Evolutionary conservation across 2,888 invertebrate species (phyloP).

Genomic region (Onthophagus sagittarius): DNA sequence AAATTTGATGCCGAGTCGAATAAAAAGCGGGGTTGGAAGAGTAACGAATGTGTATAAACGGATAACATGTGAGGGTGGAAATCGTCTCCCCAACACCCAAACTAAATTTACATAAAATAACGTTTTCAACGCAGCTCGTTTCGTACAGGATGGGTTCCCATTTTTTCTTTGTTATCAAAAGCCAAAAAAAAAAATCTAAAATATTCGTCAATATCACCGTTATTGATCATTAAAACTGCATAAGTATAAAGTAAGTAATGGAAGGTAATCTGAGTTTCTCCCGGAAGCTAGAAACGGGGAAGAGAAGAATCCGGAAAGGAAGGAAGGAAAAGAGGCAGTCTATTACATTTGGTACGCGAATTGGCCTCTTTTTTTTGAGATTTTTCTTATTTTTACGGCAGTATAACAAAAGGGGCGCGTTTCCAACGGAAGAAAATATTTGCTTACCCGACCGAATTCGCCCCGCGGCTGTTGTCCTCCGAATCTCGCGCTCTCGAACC

Average conservation of each 20-base stretch:
- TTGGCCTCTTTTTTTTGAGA: not conserved
- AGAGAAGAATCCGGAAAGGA: not conserved
- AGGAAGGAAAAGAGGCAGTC: not conserved
- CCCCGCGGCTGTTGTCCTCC: not conserved
- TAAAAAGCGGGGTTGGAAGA: too few relatives aligned
- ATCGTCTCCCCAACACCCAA: not conserved
- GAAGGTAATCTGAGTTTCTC: not conserved
- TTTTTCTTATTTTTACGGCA: not conserved
- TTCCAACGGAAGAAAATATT: not conserved
- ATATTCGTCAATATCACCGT: too few relatives aligned
- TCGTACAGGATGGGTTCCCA: not conserved
- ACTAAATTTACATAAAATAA: not conserved
- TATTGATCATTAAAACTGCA: too few relatives aligned
- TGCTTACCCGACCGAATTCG: not conserved
- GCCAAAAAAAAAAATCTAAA: too few relatives aligned
- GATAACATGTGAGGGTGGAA: not conserved
- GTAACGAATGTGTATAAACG: too few relatives aligned
- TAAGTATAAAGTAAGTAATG: too few relatives aligned
- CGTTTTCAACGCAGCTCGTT: not conserved
- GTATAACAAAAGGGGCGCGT: not conserved
- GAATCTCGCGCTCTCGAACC: not conserved
- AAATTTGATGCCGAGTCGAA: too few relatives aligned
- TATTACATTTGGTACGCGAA: not conserved
- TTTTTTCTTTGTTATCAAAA: not conserved
- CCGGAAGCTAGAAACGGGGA: not conserved